Conservation (phyloP, 2,797 vertebrate species). For the Diglossa cyanea region DNA sequence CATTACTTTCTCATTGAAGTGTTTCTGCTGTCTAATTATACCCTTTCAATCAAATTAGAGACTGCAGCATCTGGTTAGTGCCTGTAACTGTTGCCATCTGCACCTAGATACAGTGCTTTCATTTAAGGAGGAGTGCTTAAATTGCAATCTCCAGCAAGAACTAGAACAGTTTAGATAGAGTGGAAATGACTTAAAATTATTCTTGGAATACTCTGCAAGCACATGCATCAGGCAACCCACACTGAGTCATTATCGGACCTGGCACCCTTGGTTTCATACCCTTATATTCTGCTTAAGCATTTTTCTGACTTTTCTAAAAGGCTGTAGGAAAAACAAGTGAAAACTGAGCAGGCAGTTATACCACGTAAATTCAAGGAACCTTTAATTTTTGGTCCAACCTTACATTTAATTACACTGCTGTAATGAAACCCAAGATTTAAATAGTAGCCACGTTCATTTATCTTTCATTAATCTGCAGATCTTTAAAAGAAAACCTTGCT, state of each 20-base stretch:
- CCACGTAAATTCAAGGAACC: not conserved
- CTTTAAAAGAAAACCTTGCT: not conserved
- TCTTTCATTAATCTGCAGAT: not conserved
- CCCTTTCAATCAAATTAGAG: slow-evolving; percentile 93
- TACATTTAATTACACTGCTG: not conserved
- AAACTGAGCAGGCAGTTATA: not conserved
- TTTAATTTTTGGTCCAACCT: not conserved
- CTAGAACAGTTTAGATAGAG: slow-evolving; percentile 34
- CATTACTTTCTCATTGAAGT: slow-evolving; percentile 90
- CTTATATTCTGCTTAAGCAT: not conserved
- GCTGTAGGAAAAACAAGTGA: not conserved
- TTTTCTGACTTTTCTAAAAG: not conserved
- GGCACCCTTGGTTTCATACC: not conserved
- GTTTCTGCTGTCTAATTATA: slow-evolving; percentile 96
- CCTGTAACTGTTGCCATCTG: slow-evolving; percentile 91
- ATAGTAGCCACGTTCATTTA: not conserved
- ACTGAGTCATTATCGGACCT: not conserved
- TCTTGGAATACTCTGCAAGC: slow-evolving; percentile 13
- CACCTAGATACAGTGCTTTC: slow-evolving; percentile 83
- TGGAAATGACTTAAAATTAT: slow-evolving; percentile 54
- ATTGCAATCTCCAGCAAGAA: slow-evolving; percentile 53
- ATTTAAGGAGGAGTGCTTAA: slow-evolving; percentile 72
- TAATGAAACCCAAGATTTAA: not conserved
- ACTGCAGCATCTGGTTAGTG: slow-evolving; percentile 90
- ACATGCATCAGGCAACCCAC: not conserved